These are phyloP conservation scores for Catharus fuscescens DNA, from an alignment of 2,113 vertebrate species.

Conservation along the genomic window DNA sequence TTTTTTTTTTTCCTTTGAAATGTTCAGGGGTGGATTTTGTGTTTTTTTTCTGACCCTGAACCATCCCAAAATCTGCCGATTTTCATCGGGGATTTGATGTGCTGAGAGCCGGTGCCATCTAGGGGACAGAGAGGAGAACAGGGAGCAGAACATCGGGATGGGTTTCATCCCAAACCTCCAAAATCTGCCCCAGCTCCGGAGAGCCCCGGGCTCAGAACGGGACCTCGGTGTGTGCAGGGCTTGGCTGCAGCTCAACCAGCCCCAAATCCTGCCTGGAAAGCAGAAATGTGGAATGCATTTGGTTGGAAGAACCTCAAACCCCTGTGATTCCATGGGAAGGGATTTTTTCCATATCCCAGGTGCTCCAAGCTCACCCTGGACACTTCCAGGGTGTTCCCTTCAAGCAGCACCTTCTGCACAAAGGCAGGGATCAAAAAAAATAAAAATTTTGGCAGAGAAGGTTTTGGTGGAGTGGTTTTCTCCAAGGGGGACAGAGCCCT, in stretches of 20 bases:
- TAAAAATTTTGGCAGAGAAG: fast-evolving
- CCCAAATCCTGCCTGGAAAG: fast-evolving
- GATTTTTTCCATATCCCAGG: fast-evolving
- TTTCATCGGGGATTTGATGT: background rate
- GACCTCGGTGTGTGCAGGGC: fast-evolving
- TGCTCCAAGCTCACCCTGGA: background rate
- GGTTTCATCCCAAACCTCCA: background rate
- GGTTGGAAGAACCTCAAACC: background rate
- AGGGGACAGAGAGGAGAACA: background rate
- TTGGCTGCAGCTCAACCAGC: background rate
- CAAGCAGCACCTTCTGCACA: background rate
- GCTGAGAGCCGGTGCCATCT: constrained; percentile 61
- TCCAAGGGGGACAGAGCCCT: background rate
- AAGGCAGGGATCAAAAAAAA: background rate
- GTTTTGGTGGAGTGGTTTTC: fast-evolving
- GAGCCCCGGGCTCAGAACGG: fast-evolving
- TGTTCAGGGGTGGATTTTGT: background rate
- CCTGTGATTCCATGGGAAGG: background rate
- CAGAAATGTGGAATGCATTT: background rate
- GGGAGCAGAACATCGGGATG: background rate
- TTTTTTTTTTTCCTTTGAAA: background rate
- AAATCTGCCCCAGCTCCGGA: background rate
- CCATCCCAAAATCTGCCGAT: fast-evolving
- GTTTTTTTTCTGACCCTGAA: background rate
- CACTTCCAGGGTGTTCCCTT: background rate